Evolutionary conservation across 2,797 vertebrate species (phyloP).

Genomic region (Cossypha niveicapilla): DNA sequence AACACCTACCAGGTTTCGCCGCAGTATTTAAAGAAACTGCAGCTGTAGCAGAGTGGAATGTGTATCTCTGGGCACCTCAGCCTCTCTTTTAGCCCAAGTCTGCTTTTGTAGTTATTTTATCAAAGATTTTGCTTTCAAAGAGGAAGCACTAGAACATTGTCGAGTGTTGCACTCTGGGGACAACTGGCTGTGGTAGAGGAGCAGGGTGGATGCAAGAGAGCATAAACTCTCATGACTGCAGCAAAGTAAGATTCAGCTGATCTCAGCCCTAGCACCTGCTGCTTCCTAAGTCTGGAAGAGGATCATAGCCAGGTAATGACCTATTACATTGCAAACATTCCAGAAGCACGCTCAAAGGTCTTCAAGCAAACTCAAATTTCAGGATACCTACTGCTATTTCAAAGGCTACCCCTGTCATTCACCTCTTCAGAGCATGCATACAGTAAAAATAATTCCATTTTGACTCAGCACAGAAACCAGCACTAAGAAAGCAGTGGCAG

Average conservation of each 20-base stretch:
- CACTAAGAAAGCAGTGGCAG: background rate
- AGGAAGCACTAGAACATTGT: background rate
- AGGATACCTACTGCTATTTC: background rate
- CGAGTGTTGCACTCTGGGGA: background rate
- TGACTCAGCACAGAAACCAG: background rate
- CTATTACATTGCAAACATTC: background rate
- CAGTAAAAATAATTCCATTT: background rate
- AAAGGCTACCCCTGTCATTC: background rate
- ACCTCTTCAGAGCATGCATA: background rate
- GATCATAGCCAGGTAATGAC: background rate
- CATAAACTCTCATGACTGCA: background rate
- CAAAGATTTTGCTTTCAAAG: background rate
- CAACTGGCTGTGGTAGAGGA: background rate
- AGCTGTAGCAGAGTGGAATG: background rate
- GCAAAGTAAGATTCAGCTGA: background rate
- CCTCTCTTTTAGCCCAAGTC: background rate
- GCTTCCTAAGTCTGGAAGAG: background rate
- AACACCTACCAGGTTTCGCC: accelerated
- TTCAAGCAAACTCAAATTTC: background rate
- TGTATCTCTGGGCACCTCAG: background rate
- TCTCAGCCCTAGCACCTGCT: background rate
- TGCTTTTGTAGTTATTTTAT: background rate
- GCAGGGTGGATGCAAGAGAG: background rate
- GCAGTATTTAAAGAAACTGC: background rate
- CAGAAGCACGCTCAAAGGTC: accelerated